Base-by-base conservation (phyloP, 2,797 vertebrate species). In the Catamblyrhynchus diadema region DNA sequence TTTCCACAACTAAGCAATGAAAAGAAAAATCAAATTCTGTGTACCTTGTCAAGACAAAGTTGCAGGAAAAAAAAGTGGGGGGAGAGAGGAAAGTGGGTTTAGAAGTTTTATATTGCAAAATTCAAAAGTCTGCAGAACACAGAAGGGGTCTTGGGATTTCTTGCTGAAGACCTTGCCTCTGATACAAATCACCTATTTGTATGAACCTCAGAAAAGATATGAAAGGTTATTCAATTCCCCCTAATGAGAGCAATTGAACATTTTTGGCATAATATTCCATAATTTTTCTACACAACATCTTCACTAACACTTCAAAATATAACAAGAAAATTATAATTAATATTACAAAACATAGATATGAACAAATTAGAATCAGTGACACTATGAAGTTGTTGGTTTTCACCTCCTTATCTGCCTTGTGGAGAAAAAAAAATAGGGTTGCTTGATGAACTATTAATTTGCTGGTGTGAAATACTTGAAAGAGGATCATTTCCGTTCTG, bases 271-370 rank as follows among this genome's bases (percentile, higher is more conserved):
- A 92, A 75, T 24, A 71, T 65, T 90, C 53, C 65, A 39, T 61
- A 84, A 54, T 42, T 44, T 71, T 88, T 77, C 72, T 56, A 56
- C 30, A 81, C 14, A 86, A 78, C 33, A 66, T 72, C 84, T 80
- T 94, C 85, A 87, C 62, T 86, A 94, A 74, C 28, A 59, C n/a
- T 89, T 94, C 72, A 94, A 92, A 92, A 88, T 62, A 50, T 24
- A 86, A 90, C 32, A 81, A 81, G 41, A 74, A 88, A 94, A 83
- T 66, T 0, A 59, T 88, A 95, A 93, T 88, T 93, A 93, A 88
- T 65, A 80, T 74, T 71, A 86, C 19, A 80, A 94, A 95, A 88
- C 28, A 74, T 0, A 12, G 27, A 89, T 28, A 93, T 32, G 5
- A 96, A 92, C 21, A 79, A 91, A 87, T 86, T 54, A 61, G 19